Evolutionary conservation across 2,113 vertebrate genomes (phyloP).

Genomic region (Takifugu flavidus): DNA sequence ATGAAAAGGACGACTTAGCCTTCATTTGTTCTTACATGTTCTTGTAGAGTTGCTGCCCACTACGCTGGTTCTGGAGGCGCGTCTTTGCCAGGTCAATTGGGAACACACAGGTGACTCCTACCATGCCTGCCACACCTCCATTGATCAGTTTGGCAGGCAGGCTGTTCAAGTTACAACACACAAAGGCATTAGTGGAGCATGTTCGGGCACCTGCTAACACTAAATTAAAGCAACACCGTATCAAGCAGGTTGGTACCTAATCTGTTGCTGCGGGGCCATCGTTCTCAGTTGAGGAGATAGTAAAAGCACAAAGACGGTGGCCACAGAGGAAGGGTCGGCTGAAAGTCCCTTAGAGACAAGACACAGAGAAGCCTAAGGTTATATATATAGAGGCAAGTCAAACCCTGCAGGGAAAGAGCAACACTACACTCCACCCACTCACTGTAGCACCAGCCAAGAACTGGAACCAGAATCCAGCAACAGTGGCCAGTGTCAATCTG

Average conservation of each 20-base stretch:
- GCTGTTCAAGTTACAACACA: constrained; percentile 55
- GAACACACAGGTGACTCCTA: constrained; percentile 84
- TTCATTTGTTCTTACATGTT: constrained; percentile 72
- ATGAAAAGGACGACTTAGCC: too few species aligned
- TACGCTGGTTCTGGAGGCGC: constrained; percentile 82
- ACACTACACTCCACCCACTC: constrained; percentile 49
- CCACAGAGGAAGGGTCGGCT: constrained; percentile 50
- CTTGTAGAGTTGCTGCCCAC: constrained; percentile 76
- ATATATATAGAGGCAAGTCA: constrained; percentile 55
- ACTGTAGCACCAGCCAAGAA: constrained; percentile 33
- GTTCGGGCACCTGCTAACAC: background rate
- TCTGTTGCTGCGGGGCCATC: constrained; percentile 79
- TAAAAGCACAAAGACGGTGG: constrained; percentile 28
- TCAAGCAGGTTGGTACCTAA: constrained; percentile 68
- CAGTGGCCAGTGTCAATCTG: constrained; percentile 1
- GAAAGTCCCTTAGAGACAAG: constrained; percentile 54
- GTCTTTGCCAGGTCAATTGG: constrained; percentile 84
- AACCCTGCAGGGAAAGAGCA: constrained; percentile 19
- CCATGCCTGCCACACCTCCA: constrained; percentile 81
- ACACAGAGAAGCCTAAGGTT: constrained; percentile 22
- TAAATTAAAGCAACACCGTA: background rate
- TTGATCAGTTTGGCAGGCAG: constrained; percentile 84
- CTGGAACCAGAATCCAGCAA: constrained; percentile 8
- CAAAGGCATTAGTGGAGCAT: background rate
- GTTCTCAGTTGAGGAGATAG: constrained; percentile 32